These are phyloP conservation scores for Calliopsis andreniformis DNA, from an alignment of 1,140 invertebrate species.

Conservation along the genomic window DNA sequence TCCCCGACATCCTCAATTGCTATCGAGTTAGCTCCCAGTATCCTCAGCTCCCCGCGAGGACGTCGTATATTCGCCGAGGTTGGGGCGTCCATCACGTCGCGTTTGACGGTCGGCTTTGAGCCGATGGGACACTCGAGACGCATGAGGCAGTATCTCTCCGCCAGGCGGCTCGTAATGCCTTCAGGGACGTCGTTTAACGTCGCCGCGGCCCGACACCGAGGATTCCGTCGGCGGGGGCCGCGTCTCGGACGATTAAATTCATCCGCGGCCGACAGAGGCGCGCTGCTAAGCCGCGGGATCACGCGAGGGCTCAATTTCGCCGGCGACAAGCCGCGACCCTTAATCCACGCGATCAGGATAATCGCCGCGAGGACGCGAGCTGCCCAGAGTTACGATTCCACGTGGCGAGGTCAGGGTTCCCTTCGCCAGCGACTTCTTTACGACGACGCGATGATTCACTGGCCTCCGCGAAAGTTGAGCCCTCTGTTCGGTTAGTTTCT, in stretches of 20 bases:
- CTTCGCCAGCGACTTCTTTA: background rate
- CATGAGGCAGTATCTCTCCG: constrained; percentile 42
- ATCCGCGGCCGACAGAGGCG: constrained; percentile 60
- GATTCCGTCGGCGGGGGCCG: constrained; percentile 54
- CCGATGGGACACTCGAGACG: constrained; percentile 48
- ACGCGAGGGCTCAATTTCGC: constrained; percentile 51
- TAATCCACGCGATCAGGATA: constrained; percentile 66
- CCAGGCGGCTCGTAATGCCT: constrained; percentile 61
- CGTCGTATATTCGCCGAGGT: constrained; percentile 52
- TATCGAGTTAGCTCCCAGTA: constrained; percentile 19
- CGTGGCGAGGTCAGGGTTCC: background rate
- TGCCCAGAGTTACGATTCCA: constrained; percentile 19
- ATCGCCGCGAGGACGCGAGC: constrained; percentile 42
- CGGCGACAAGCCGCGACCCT: constrained; percentile 52
- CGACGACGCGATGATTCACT: constrained; percentile 6
- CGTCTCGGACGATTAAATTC: constrained; percentile 68
- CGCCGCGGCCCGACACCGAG: constrained; percentile 55
- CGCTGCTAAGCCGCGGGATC: constrained; percentile 61
- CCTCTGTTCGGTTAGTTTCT: background rate
- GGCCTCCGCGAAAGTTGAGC: background rate
- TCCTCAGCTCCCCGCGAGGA: constrained; percentile 19
- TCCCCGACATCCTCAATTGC: too few species aligned
- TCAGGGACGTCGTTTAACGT: constrained; percentile 66
- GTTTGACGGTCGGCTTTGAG: constrained; percentile 63
- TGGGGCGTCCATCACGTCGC: constrained; percentile 58